Evolutionary conservation across 2,113 vertebrate species (phyloP), one percentile per base, ranked within the genome.

Genomic region (Otolemur garnettii): DNA sequence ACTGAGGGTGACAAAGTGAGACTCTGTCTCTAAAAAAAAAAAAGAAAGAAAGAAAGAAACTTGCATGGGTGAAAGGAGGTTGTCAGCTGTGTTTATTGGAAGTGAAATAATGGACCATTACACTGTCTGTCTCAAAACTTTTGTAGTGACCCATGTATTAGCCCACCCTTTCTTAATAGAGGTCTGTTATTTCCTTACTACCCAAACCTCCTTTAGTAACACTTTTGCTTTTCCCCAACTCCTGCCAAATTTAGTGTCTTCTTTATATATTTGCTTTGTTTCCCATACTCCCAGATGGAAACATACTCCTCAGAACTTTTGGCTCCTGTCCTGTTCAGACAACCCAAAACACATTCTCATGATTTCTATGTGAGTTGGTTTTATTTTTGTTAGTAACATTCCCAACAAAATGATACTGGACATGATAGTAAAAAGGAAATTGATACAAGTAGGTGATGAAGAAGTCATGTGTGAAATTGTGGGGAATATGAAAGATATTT

Each of bases 321-420:
- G 28, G 7, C 64, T 91, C 2, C 45, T 45, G 45, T 45, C 5
- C 19, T 60, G 68, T 77, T 91, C 28, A 79, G 30, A 35, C 85
- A 80, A 42, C 30, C 18, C 71, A 30, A 91, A 94, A 74, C 30
- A 13, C 24, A 83, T 89, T 95, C 53, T 79, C 74, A 71, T 15
- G 12, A 1, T 33, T 90, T 19, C 22, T 55, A 11, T 79, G 45
- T 71, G 33, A 78, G 12, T 86, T 89, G 50, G 33, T 89, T 96
- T 86, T 94, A 91, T n/a, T 91, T 95, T 85, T 77, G 42, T 79
- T 91, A 86, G 84, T 92, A 66, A 68, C 92, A 4, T 90, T 96
- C 90, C 78, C 17, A 60, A 35, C 13, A 92, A 68, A 96, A 26
- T 68, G 18, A 72, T 91, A 75, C 10, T 90, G 78, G 38, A 90